Conservation (phyloP, 92 coral and sea anemone genomes). For the Phenganax marumi region DNA sequence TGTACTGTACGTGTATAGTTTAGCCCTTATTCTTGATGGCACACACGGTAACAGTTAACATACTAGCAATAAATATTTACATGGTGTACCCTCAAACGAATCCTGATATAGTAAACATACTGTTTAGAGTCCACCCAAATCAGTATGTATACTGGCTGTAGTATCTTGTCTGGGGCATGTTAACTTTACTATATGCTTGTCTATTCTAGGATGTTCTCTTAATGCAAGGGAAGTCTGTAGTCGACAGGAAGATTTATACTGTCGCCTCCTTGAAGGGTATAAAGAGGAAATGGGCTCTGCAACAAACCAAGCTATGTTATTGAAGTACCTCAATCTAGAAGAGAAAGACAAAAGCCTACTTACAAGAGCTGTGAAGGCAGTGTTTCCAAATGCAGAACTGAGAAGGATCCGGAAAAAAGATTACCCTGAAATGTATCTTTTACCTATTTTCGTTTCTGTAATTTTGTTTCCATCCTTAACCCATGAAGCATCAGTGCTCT, state of each 20-base stretch:
- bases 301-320: constrained; percentile 21
- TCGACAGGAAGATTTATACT: constrained; percentile 22
- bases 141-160: no score
- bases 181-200: no score
- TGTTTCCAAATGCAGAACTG: constrained; percentile 36
- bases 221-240: background rate
- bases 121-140: no score
- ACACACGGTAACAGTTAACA: no score
- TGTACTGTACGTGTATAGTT: no score
- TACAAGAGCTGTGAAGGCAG: constrained; percentile 44
- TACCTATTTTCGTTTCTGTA: background rate
- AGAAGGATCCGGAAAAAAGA: constrained; percentile 31
- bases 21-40: no score
- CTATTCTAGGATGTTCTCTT: constrained; percentile 8
- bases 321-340: constrained; percentile 41
- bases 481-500: no score
- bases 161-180: no score
- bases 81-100: no score
- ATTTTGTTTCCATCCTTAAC: no score
- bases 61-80: no score
- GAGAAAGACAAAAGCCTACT: constrained; percentile 37
- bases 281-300: constrained; percentile 35
- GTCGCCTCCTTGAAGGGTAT: constrained; percentile 26
- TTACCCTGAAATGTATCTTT: constrained; percentile 40
- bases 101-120: no score